phyloP scores from a whole-genome alignment of 2,113 vertebrate species.

The Festucalex cinctus region DNA sequence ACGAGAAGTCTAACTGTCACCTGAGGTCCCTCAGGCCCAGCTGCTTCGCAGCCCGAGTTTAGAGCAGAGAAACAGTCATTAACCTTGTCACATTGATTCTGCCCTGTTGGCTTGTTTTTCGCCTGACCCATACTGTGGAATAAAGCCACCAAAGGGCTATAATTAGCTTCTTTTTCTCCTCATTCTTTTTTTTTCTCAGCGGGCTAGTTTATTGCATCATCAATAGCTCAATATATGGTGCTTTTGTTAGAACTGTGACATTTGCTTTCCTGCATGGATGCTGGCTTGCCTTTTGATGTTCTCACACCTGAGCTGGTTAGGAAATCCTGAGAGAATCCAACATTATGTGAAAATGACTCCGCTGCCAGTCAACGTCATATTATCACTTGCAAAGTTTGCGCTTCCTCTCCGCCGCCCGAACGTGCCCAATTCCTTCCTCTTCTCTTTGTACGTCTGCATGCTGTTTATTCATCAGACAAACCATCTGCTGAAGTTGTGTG shows the following conservation, averaged over 20 bases:
- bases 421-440: constrained; percentile 19
- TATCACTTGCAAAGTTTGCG: constrained; percentile 41
- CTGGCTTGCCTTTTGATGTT: constrained; percentile 58
- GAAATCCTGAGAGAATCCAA: constrained; percentile 46
- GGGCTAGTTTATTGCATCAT: constrained; percentile 47
- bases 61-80: constrained; percentile 65
- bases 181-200: constrained; percentile 20
- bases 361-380: constrained; percentile 50
- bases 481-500: constrained; percentile 71
- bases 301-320: constrained; percentile 56
- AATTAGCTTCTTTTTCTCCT: constrained; percentile 45
- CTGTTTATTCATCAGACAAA: constrained; percentile 71
- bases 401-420: constrained; percentile 9
- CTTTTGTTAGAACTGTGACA: constrained; percentile 57
- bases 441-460: constrained; percentile 46
- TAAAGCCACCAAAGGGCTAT: constrained; percentile 39
- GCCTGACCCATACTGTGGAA: constrained; percentile 49
- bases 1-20: constrained; percentile 65
- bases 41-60: constrained; percentile 57
- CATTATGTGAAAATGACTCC: constrained; percentile 53
- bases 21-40: constrained; percentile 55
- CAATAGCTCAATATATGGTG: constrained; percentile 44
- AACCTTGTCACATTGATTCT: constrained; percentile 70
- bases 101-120: constrained; percentile 43
- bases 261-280: constrained; percentile 43